A percentile compares a stretch with the other conserved stretches of the same genome.
Evolutionary conservation across 2,113 vertebrate species (phyloP).

Genomic region (Pogona vitticeps): DNA sequence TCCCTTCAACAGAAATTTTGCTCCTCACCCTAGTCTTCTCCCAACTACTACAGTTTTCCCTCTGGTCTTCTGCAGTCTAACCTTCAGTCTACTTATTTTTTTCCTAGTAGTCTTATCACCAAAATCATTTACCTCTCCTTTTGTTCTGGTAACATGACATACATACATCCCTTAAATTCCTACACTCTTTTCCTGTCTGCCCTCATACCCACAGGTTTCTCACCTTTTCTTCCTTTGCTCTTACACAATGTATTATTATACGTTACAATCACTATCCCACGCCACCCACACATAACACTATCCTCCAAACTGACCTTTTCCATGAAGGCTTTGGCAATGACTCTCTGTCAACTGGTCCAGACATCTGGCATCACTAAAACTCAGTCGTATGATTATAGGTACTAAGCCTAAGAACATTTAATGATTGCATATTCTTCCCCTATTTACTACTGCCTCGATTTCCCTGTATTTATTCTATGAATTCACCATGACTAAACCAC

Average conservation of each 20-base stretch:
- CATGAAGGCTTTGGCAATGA: neutral
- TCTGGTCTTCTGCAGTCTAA: neutral
- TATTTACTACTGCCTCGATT: neutral
- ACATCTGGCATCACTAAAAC: too few relatives aligned
- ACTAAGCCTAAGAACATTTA: neutral
- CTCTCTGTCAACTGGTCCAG: too few relatives aligned
- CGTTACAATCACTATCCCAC: neutral
- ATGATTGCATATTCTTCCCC: neutral
- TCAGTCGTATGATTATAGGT: too few relatives aligned
- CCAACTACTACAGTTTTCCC: neutral
- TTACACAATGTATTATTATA: too few relatives aligned
- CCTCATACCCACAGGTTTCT: neutral
- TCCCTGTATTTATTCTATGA: neutral
- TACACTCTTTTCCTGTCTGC: neutral
- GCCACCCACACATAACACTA: neutral
- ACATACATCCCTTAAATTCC: too few relatives aligned
- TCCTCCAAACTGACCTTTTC: neutral
- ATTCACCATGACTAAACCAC: neutral
- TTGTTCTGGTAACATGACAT: too few relatives aligned
- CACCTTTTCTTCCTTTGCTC: too few relatives aligned
- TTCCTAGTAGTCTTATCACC: neutral
- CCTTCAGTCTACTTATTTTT: neutral
- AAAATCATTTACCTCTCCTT: neutral
- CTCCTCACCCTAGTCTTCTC: too few relatives aligned
- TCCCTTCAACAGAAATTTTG: neutral